Evolutionary conservation across 2,113 vertebrate genomes (phyloP), one percentile per base, ranked within the genome.

Genomic region (Heloderma charlesbogerti): DNA sequence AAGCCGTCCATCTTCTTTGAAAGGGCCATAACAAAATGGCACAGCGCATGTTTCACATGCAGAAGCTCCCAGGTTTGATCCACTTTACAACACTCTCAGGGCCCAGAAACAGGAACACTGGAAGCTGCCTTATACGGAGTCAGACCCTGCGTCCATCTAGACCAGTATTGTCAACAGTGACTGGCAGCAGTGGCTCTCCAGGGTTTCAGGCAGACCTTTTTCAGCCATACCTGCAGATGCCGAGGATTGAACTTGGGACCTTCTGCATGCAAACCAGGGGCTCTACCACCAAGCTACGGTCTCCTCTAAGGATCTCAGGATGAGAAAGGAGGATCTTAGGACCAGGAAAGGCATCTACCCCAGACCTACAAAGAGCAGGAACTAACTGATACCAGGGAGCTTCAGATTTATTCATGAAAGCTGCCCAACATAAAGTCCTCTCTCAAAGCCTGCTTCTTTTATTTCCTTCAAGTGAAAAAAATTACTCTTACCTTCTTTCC

Each of bases 401-500:
- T 43, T 45, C 13, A 72, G 1, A 34, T 72, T 29, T 29, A 72
- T 72, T 72, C 7, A 13, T 13, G 34, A 34, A 8, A 72, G 4
- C 74, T 69, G 29, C 25, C 67, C 7, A 27, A 7, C 27, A 43
- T 4, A 7, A 51, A 80, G 34, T 1, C 72, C 13, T 6, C 31
- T 1, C 13, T 25, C 54, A 40, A 63, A 7, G 54, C 80, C 34
- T 60, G 18, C 22, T 8, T n/a, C 48, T 60, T 60, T 60, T 37
- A 7, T 12, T 20, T 34, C 4, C 13, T 20, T 45, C 22, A 29
- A 48, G 8, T 12, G 78, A 31, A 8, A 13, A 22, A 48, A 66
- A 10, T 20, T 25, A 87, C 27, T 43, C 92, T 67, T n/a, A 99
- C 99, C 94, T 99, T 99, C 96, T 99, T 99, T 82, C 99, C 99